These are phyloP conservation scores for Ammodytes dubius DNA, from an alignment of 2,113 vertebrate species.

Conservation along the genomic window DNA sequence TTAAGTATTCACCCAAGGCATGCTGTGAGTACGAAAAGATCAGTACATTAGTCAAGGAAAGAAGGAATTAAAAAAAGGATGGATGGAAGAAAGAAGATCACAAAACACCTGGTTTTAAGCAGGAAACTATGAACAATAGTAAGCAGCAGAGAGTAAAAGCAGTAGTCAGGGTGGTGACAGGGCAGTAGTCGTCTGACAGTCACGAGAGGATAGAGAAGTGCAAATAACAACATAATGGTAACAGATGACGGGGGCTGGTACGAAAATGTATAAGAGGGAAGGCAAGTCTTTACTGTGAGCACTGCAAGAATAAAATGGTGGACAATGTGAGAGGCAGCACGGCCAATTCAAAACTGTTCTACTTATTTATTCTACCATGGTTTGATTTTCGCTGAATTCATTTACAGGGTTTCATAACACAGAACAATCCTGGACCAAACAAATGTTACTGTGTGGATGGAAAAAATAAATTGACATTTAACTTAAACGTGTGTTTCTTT, in stretches of 20 bases:
- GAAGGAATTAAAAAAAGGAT: not conserved
- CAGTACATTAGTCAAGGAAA: not conserved
- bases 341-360: constrained; percentile 40
- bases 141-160: constrained; percentile 45
- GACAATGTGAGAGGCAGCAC: constrained; percentile 52
- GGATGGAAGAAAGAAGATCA: not conserved
- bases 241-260: constrained; percentile 56
- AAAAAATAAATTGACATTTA: not conserved
- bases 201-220: constrained; percentile 58
- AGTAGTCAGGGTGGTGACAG: constrained; percentile 56
- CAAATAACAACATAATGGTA: constrained; percentile 71
- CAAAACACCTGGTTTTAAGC: not conserved
- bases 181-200: constrained; percentile 49
- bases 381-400: constrained; percentile 23
- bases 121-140: not conserved
- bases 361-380: constrained; percentile 35
- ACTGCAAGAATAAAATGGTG: constrained; percentile 65
- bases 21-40: not conserved
- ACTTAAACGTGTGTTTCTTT: constrained; percentile 6
- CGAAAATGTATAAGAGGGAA: constrained; percentile 21
- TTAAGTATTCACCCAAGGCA: not conserved
- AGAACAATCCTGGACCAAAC: not conserved
- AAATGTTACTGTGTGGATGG: not conserved
- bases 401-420: not conserved
- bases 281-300: constrained; percentile 47